A percentile compares a stretch with the other conserved stretches of the same genome.
Evolutionary conservation across 1,140 invertebrate genomes (phyloP).

Genomic region (Hermetia illucens): DNA sequence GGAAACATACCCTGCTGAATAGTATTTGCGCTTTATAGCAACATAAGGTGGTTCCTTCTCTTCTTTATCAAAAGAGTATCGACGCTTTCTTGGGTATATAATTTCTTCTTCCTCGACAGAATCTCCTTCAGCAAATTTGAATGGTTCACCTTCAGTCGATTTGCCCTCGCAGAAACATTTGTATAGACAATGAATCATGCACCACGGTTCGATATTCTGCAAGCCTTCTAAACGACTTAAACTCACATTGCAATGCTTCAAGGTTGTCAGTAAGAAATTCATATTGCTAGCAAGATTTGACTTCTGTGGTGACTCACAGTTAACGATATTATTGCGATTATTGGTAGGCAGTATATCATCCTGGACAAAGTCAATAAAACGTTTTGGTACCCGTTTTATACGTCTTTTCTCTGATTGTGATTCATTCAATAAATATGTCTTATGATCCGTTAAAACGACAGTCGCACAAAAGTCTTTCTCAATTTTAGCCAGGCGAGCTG

Average conservation of each 20-base stretch:
- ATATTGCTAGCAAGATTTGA: too few species aligned
- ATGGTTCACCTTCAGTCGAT: conserved; percentile 15
- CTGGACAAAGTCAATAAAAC: conserved; percentile 25
- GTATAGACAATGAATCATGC: conserved; percentile 27
- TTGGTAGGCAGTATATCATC: too few species aligned
- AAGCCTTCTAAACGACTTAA: conserved; percentile 16
- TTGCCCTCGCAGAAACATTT: conserved; percentile 26
- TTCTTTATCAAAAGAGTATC: conserved; percentile 19
- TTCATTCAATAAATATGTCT: conserved; percentile 24
- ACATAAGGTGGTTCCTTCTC: background rate
- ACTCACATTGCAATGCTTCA: conserved; percentile 21
- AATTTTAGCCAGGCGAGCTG: conserved; percentile 23
- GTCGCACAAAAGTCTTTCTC: conserved; percentile 29
- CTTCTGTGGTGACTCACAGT: too few species aligned
- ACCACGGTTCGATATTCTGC: conserved; percentile 20
- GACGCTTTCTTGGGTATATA: conserved; percentile 8
- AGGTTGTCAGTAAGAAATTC: too few species aligned
- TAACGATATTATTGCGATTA: too few species aligned
- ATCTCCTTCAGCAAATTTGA: conserved; percentile 21
- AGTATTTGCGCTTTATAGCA: background rate
- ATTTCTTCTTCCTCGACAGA: background rate
- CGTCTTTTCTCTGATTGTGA: conserved; percentile 25
- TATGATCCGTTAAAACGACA: conserved; percentile 23
- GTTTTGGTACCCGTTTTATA: conserved; percentile 24
- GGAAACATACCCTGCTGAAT: background rate